Evolutionary conservation across 2,888 invertebrate species (phyloP).

Genomic region (Brachypalpus laphriformis): DNA sequence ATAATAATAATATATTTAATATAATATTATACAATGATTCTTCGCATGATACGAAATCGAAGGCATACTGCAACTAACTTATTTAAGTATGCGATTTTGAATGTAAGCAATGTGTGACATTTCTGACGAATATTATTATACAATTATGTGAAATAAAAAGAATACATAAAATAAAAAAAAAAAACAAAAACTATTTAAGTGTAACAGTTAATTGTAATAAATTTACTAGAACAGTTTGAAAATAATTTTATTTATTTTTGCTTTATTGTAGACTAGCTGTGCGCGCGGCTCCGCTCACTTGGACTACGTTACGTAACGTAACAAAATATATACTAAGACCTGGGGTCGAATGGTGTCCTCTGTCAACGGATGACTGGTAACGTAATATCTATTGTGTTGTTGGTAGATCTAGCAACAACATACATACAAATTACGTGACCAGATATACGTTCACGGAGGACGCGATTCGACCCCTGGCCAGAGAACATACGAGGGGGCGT

Average conservation of each 20-base stretch:
- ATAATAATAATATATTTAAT: slow-evolving; percentile 19
- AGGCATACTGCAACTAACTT: slow-evolving; percentile 46
- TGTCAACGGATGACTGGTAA: no score
- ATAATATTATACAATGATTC: slow-evolving; percentile 41
- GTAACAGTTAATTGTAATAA: slow-evolving; percentile 70
- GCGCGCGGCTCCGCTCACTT: no score
- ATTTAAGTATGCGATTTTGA: slow-evolving; percentile 52
- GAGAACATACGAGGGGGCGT: no score
- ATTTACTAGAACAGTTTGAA: slow-evolving; percentile 58
- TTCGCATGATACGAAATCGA: slow-evolving; percentile 43
- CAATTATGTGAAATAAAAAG: slow-evolving; percentile 52
- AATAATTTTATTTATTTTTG: not conserved
- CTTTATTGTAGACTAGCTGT: no score
- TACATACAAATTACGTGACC: no score
- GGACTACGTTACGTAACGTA: no score
- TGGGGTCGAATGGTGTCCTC: no score
- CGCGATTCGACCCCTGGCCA: no score
- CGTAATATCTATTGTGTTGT: no score
- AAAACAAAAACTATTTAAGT: slow-evolving; percentile 34
- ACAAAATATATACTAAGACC: no score
- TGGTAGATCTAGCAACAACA: no score
- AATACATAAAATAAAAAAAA: not conserved
- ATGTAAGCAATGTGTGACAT: slow-evolving; percentile 59
- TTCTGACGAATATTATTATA: slow-evolving; percentile 67
- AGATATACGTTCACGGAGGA: no score